Evolutionary conservation across 2,888 invertebrate species (phyloP).

Genomic region (Drosophila neonasuta): DNA sequence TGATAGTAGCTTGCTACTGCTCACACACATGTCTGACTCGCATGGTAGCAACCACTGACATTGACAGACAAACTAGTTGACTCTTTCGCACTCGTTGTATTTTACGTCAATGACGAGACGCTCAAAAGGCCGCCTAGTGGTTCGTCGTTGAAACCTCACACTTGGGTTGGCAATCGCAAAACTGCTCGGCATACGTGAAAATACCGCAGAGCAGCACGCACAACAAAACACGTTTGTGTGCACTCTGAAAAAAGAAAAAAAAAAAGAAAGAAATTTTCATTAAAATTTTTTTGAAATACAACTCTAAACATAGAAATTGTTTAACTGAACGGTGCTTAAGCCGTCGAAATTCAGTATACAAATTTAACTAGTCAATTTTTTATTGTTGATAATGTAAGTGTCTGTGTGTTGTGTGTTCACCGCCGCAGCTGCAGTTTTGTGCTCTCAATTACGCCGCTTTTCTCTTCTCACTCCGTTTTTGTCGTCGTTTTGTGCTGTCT

Average conservation of each 20-base stretch:
- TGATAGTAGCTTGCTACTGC: conserved; percentile 46
- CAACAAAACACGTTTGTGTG: conserved; percentile 65
- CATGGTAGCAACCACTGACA: conserved; percentile 63
- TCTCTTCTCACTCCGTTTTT: conserved; percentile 28
- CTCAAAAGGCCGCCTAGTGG: conserved; percentile 65
- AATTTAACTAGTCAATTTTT: conserved; percentile 75
- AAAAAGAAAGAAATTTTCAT: conserved; percentile 52
- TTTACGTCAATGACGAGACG: conserved; percentile 52
- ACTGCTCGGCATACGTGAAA: conserved; percentile 56
- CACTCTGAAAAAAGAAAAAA: conserved; percentile 55
- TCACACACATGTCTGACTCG: conserved; percentile 33
- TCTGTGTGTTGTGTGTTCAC: neutral
- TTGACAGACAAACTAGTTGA: conserved; percentile 56
- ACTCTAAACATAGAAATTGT: conserved; percentile 56
- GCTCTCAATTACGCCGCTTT: conserved; percentile 17
- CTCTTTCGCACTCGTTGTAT: conserved; percentile 56
- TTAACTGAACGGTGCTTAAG: conserved; percentile 64
- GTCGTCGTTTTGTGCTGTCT: conserved; percentile 34
- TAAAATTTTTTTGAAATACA: conserved; percentile 47
- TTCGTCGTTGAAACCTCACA: conserved; percentile 58
- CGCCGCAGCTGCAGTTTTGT: conserved; percentile 4
- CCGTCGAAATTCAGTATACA: conserved; percentile 77
- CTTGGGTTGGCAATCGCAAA: conserved; percentile 38
- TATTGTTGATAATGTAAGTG: conserved; percentile 77
- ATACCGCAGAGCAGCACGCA: conserved; percentile 66